A percentile compares a stretch with the other conserved stretches of the same genome.
These are phyloP conservation scores for Sphenodon punctatus DNA, from an alignment of 2,797 vertebrate genomes.

Conservation along the genomic window DNA sequence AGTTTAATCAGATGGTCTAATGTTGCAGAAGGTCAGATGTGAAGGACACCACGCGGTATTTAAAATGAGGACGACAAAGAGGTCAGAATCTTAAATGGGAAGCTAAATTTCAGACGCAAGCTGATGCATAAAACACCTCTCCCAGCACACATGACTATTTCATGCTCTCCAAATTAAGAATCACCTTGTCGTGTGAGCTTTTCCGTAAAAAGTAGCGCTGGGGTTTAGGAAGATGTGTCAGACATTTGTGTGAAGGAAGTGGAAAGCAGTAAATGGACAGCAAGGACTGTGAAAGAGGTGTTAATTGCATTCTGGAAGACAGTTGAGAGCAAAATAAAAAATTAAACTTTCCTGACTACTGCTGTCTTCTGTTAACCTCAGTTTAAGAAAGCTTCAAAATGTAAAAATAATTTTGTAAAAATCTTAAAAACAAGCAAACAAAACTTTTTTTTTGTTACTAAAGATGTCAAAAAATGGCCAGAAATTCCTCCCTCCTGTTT, in stretches of 20 bases:
- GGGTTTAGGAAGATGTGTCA: neutral
- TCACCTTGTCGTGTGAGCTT: neutral
- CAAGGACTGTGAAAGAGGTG: neutral
- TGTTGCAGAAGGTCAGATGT: neutral
- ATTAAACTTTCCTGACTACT: neutral
- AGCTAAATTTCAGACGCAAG: neutral
- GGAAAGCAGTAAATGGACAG: neutral
- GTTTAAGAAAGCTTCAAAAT: neutral
- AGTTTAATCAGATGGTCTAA: neutral
- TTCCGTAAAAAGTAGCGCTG: neutral
- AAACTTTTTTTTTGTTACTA: neutral
- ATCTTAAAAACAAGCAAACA: too few species aligned
- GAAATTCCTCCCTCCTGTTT: neutral
- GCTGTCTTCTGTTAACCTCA: neutral
- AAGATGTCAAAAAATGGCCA: neutral
- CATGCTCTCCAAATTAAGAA: conserved; percentile 11
- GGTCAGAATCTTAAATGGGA: neutral
- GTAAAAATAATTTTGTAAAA: too few species aligned
- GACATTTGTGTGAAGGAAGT: neutral
- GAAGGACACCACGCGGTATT: neutral
- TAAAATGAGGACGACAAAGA: neutral
- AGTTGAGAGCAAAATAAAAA: neutral
- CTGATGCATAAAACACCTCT: neutral
- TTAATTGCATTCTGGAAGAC: neutral
- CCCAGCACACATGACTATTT: neutral